These are phyloP conservation scores for Corythaixoides concolor DNA, from an alignment of 2,113 vertebrate species.

Conservation along the genomic window DNA sequence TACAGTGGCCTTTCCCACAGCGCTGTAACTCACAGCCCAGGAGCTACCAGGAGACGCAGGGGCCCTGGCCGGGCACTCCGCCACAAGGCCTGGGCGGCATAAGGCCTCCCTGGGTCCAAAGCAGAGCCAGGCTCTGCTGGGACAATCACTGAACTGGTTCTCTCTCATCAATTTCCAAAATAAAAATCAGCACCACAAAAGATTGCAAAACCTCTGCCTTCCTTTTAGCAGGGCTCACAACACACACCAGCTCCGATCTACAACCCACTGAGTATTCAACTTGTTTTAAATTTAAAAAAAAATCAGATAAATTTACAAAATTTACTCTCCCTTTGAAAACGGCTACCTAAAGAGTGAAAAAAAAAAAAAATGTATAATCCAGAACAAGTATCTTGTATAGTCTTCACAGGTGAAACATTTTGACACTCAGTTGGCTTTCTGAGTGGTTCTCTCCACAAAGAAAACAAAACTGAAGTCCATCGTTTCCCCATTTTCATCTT, in stretches of 20 bases:
- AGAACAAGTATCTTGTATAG: background rate
- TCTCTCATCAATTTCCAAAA: background rate
- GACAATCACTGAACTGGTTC: background rate
- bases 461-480: background rate
- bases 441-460: background rate
- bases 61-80: background rate
- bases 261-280: background rate
- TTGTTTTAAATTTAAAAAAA: background rate
- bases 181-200: background rate
- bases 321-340: background rate
- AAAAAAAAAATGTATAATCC: background rate
- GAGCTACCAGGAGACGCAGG: rapidly evolving
- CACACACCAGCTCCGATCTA: background rate
- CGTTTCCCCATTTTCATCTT: background rate
- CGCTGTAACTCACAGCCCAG: too few relatives aligned
- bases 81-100: rapidly evolving
- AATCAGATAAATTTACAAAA: background rate
- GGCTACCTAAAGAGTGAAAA: background rate
- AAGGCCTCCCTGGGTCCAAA: background rate
- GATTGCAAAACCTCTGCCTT: background rate
- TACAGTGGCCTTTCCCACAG: background rate
- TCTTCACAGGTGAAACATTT: background rate
- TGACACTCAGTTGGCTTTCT: background rate
- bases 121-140: background rate
- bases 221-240: background rate